Base-by-base conservation (phyloP, 2,888 invertebrate genomes). In the Hemithea aestivaria region DNA sequence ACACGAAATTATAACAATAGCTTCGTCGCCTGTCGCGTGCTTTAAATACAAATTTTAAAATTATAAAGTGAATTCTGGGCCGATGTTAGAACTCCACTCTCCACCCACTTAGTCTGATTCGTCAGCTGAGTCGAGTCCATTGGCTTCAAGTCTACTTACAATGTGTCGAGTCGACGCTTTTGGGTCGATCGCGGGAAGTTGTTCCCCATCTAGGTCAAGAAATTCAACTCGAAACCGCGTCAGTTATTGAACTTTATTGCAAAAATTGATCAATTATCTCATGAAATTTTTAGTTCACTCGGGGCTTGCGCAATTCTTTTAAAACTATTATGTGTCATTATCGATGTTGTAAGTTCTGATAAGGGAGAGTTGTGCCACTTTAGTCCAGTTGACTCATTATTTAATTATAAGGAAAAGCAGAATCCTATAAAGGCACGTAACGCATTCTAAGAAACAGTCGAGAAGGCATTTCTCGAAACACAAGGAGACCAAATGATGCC, bases 391-490 rank as follows among this genome's bases (percentile, higher is more conserved):
- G 11, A 16, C 25, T 25, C 30, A 30, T 23, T 9, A 37, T 30
- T 36, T 30, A 12, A 30, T 36, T 26, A 31, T 20, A 9, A 12
- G 21, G 20, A 22, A 7, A 25, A 40, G 31, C 27, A 40, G 29
- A 45, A 45, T 45, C 39, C 40, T 31, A 27, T 40, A 40, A 20
- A 10, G 35, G 38, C 21, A 40, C 29, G 32, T 35, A 34, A 25
- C 37, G 16, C 30, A 35, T 63, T 60, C 58, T 36, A 34, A 56
- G 63, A 68, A 72, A 35, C 40, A 50, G 33, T 40, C 40, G 45
- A 43, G 45, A 43, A 47, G 45, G 44, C 51, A 58, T 67, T 65
- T 65, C 59, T 54, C 42, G 40, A 56, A 65, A 61, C 45, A 47
- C 45, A 53, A 55, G 48, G 52, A 47, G 54, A 49, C 48, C 56